phyloP scores from a whole-genome alignment of 2,113 vertebrate genomes.

The Ophiodon elongatus region DNA sequence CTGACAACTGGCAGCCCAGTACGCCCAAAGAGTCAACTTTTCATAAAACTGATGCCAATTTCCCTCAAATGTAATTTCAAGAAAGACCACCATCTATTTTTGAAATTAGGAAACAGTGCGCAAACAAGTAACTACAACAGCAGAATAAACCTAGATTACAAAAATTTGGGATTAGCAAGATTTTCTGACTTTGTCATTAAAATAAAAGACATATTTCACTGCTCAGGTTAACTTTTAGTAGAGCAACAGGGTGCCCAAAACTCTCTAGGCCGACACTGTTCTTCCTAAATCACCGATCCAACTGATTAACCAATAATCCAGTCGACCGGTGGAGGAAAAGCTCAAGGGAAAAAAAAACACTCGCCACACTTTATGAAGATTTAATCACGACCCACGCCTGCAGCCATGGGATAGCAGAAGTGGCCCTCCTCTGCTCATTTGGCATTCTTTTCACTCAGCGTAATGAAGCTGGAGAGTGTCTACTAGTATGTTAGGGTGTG shows the following conservation, averaged over 20 bases:
- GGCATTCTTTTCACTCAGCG: conserved; percentile 48
- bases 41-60: conserved; percentile 16
- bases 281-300: conserved; percentile 30
- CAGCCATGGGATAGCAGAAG: conserved; percentile 53
- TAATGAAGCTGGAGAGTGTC: conserved; percentile 64
- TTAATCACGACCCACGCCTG: conserved; percentile 65
- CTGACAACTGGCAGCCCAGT: conserved; percentile 23
- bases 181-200: neutral
- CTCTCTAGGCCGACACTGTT: neutral
- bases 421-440: conserved; percentile 59
- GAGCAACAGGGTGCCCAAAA: conserved; percentile 5
- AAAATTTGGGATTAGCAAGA: neutral
- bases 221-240: neutral
- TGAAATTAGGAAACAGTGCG: neutral
- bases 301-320: conserved; percentile 42
- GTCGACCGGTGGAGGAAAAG: conserved; percentile 14
- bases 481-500: conserved; percentile 27
- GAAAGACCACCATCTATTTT: conserved; percentile 21
- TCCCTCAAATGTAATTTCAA: conserved; percentile 11
- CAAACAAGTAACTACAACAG: neutral
- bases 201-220: neutral
- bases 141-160: neutral
- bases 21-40: conserved; percentile 15
- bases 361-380: conserved; percentile 63
- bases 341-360: conserved; percentile 25